Evolutionary conservation across 2,113 vertebrate genomes (phyloP).

Genomic region (Anthoscopus minutus): DNA sequence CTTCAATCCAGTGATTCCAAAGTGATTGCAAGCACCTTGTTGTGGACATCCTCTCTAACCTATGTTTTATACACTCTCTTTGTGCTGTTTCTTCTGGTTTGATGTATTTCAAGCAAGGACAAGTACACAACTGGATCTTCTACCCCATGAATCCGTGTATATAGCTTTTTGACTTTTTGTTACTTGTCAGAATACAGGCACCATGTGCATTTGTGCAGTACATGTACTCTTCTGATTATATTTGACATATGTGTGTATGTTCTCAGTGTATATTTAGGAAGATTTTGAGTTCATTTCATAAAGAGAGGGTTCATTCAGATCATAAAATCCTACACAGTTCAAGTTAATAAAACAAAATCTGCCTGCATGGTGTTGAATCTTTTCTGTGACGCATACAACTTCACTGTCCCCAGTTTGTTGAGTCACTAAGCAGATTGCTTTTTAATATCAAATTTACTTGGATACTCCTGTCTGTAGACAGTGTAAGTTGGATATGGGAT

Average conservation of each 20-base stretch:
- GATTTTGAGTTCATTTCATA: conserved; percentile 43
- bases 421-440: conserved; percentile 55
- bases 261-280: conserved; percentile 49
- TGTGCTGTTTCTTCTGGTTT: neutral
- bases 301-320: conserved; percentile 47
- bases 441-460: conserved; percentile 43
- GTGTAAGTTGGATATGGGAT: neutral
- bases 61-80: neutral
- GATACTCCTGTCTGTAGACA: neutral
- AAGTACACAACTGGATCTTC: neutral
- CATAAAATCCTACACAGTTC: conserved; percentile 59
- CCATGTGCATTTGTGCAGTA: too few species aligned
- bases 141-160: neutral
- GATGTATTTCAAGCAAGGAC: neutral
- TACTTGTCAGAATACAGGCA: neutral
- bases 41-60: neutral
- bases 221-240: neutral
- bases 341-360: conserved; percentile 70
- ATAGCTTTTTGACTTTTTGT: neutral
- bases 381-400: conserved; percentile 55
- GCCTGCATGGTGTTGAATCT: conserved; percentile 38
- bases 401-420: conserved; percentile 46
- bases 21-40: neutral
- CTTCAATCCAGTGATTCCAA: neutral
- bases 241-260: conserved; percentile 29